These are phyloP conservation scores for Antheraea pernyi DNA, from an alignment of 1,140 invertebrate species.

Conservation along the genomic window DNA sequence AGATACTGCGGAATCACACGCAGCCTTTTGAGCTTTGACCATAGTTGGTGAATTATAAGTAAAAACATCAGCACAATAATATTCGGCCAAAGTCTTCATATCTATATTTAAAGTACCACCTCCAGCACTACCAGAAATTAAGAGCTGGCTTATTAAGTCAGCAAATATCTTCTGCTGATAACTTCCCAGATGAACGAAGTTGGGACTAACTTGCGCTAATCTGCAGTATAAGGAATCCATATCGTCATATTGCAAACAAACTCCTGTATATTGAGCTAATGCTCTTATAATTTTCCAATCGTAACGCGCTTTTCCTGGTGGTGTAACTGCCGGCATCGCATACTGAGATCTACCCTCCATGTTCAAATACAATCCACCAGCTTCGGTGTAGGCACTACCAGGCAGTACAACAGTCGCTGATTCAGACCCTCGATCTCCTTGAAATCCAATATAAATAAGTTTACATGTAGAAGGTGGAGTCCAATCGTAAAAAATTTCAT, in stretches of 20 bases:
- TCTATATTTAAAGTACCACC: constrained; percentile 29
- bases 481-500: constrained; percentile 59
- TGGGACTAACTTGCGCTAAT: constrained; percentile 58
- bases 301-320: constrained; percentile 55
- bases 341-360: constrained; percentile 63
- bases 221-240: constrained; percentile 38
- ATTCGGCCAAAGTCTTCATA: constrained; percentile 53
- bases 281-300: constrained; percentile 70
- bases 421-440: constrained; percentile 86
- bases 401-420: constrained; percentile 87
- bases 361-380: constrained; percentile 59
- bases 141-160: constrained; percentile 31
- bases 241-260: constrained; percentile 53
- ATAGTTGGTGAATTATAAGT: constrained; percentile 62
- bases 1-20: constrained; percentile 32
- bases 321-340: constrained; percentile 57
- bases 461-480: constrained; percentile 30
- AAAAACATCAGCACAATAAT: constrained; percentile 64
- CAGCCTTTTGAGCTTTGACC: constrained; percentile 54
- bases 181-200: constrained; percentile 40
- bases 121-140: constrained; percentile 15
- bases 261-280: constrained; percentile 49
- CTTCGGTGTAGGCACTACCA: constrained; percentile 87
- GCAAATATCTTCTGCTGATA: constrained; percentile 52
- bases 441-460: constrained; percentile 82